Percentiles rank a stretch among this genome's conserved stretches.
These are phyloP conservation scores for Trididemnum clinides DNA, from an alignment of 23 tunicate species.

Conservation along the genomic window DNA sequence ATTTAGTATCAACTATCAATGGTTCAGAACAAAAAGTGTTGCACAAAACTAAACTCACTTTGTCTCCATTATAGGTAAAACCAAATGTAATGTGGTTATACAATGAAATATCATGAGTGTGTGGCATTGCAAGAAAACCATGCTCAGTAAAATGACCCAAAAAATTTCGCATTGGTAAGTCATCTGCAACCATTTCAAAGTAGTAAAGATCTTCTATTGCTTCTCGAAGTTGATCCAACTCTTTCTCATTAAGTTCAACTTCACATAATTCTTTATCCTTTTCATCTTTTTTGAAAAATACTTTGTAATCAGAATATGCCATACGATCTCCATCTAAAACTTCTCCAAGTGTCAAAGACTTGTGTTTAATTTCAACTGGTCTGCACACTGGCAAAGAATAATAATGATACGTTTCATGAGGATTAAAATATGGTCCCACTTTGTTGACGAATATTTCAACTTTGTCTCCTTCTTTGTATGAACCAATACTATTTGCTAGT, in stretches of 20 bases:
- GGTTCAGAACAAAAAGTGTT: no score
- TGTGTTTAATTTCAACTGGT: conserved; percentile 83
- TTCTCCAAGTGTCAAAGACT: conserved; percentile 90
- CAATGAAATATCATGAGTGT: conserved; percentile 67
- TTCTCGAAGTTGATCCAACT: conserved; percentile 60
- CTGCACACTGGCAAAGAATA: conserved; percentile 95
- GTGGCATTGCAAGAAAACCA: conserved; percentile 85
- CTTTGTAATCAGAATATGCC: conserved; percentile 88
- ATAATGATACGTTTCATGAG: conserved; percentile 98
- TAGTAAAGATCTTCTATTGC: conserved; percentile 96
- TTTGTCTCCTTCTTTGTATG: conserved; percentile 73
- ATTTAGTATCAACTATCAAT: no score
- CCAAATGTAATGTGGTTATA: conserved; percentile 73
- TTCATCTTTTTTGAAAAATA: conserved; percentile 48
- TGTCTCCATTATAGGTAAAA: conserved; percentile 82
- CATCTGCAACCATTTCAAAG: conserved; percentile 93
- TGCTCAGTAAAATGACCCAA: conserved; percentile 89
- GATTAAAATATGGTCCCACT: conserved; percentile 98
- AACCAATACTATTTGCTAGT: conserved; percentile 12
- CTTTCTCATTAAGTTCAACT: conserved; percentile 48
- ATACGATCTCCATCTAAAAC: conserved; percentile 95
- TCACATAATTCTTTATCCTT: conserved; percentile 50
- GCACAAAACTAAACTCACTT: no score
- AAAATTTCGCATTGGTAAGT: conserved; percentile 83
- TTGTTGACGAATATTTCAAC: conserved; percentile 94